Base-by-base conservation (phyloP, 1,140 invertebrate genomes). In the Pectinophora gossypiella region DNA sequence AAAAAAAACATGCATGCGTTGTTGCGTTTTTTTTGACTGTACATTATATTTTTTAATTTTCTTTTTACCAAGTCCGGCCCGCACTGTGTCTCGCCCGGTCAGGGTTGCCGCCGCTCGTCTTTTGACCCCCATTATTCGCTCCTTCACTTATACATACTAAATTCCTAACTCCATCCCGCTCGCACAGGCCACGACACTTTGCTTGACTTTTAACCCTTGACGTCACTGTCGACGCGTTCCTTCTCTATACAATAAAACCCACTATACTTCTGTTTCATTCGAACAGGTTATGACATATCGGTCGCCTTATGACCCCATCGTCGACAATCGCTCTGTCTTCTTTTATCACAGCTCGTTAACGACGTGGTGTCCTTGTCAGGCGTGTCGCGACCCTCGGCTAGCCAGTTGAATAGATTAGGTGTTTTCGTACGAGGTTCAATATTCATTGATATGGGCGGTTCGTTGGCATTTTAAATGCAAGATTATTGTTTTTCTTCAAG, bases 331-430 rank as follows among this genome's bases (percentile, higher is more conserved):
- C 61, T 47, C 66, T 58, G 59, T 80, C 76, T 66, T 69, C 60
- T 75, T 85, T 76, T 76, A 60, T 68, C 78, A 42, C 58, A 10
- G 36, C 56, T 59, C 62, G 59, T 69, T 59, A 56, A 44, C 61
- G 55, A 73, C 73, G 61, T 38, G 54, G 42, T 53, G 63, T 87
- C 76, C 64, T 59, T 70, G 61, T 85, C 74, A 46, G 63, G 54
- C 68, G 51, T 76, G 78, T 84, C 76, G 56, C 76, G 84, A 87
- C 84, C 83, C 72, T 57, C 68, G 68, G 69, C 81, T 85, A 85
- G 81, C 79, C 76, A n/a, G 83, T 82, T 82, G 81, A 87, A 87
- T 87, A 87, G 84, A 87, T 87, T 87, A 87, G 74, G 78, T 85
- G 81, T 87, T 85, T 87, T 87, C 68, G 81, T 82, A 78, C 61